Conservation (phyloP, 1,140 invertebrate genomes). For the Ephestia elutella region DNA sequence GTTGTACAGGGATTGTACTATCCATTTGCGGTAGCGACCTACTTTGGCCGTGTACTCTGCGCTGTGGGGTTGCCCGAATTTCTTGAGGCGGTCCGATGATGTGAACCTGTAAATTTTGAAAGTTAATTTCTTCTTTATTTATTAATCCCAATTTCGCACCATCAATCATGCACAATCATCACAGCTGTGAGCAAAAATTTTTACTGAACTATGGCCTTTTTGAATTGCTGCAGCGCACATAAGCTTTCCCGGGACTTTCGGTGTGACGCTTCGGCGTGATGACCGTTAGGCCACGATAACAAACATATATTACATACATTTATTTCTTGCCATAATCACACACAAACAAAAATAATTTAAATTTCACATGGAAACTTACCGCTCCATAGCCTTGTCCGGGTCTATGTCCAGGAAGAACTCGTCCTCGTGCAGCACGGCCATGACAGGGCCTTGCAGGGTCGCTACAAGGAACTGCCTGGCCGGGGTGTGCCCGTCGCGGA, state of each 20-base stretch:
- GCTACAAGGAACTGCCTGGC: constrained; percentile 95
- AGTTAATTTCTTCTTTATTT: background rate
- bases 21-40: constrained; percentile 86
- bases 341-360: too few relatives aligned
- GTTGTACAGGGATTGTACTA: constrained; percentile 86
- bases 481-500: constrained; percentile 92
- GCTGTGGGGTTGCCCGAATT: constrained; percentile 85
- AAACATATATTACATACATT: too few relatives aligned
- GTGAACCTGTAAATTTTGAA: constrained; percentile 75
- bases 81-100: constrained; percentile 80
- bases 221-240: too few relatives aligned
- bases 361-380: too few relatives aligned
- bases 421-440: constrained; percentile 94
- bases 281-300: too few relatives aligned
- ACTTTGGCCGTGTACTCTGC: constrained; percentile 81
- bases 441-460: constrained; percentile 92
- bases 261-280: too few relatives aligned
- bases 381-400: constrained; percentile 85
- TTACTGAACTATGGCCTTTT: too few relatives aligned
- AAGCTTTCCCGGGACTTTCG: too few relatives aligned
- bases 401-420: constrained; percentile 95
- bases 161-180: too few relatives aligned
- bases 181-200: too few relatives aligned
- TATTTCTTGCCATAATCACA: too few relatives aligned
- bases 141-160: too few relatives aligned